Evolutionary conservation across 2,797 vertebrate genomes (phyloP).

Genomic region (Gallinago stenura): DNA sequence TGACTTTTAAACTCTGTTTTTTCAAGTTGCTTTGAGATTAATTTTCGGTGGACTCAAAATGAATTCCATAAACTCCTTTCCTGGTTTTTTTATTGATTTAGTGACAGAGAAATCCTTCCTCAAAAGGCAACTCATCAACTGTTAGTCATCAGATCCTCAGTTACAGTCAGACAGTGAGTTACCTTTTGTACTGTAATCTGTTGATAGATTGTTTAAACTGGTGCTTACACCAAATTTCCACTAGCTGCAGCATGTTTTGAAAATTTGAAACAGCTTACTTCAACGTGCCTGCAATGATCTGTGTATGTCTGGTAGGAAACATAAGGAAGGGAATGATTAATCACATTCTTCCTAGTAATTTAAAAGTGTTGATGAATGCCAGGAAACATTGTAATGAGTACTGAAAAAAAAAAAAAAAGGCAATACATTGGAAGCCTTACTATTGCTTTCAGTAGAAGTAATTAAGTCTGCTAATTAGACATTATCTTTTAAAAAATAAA

Average conservation of each 20-base stretch:
- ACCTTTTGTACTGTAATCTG: slow-evolving; percentile 23
- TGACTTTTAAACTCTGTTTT: neutral
- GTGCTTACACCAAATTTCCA: slow-evolving; percentile 21
- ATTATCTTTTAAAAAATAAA: neutral
- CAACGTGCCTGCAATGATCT: slow-evolving; percentile 41
- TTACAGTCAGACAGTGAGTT: neutral
- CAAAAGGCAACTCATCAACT: neutral
- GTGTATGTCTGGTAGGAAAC: slow-evolving; percentile 15
- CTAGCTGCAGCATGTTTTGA: slow-evolving; percentile 25
- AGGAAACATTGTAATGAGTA: slow-evolving; percentile 29
- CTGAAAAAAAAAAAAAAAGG: neutral
- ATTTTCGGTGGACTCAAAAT: neutral
- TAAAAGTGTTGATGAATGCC: slow-evolving; percentile 44
- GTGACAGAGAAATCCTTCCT: slow-evolving; percentile 37
- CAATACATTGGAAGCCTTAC: neutral
- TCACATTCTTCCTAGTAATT: slow-evolving; percentile 58
- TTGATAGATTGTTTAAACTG: slow-evolving; percentile 43
- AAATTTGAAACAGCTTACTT: slow-evolving; percentile 29
- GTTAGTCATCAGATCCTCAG: slow-evolving; percentile 19
- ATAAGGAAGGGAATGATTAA: slow-evolving; percentile 59
- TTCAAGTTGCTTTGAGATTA: neutral
- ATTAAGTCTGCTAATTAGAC: slow-evolving; percentile 25
- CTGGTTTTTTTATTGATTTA: slow-evolving; percentile 5
- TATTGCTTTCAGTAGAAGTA: slow-evolving; percentile 6
- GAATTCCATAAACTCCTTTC: neutral